These are phyloP conservation scores for Pedetes capensis DNA, from an alignment of 2,113 vertebrate species.

Conservation along the genomic window DNA sequence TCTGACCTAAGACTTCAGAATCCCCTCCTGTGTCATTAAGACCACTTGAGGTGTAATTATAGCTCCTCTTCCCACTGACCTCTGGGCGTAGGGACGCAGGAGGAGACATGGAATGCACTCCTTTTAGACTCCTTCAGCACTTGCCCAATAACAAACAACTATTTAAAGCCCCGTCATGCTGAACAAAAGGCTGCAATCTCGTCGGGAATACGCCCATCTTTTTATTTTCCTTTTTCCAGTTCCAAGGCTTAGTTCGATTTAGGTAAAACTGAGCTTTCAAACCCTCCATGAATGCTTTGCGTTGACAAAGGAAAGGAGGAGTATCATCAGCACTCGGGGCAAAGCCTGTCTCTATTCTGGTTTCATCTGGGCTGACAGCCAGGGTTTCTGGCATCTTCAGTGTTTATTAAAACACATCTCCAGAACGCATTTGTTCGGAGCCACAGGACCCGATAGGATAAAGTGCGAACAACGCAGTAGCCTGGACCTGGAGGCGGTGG, in stretches of 20 bases:
- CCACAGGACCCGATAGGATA: background rate
- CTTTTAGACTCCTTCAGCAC: slow-evolving; percentile 42
- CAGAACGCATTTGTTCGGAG: slow-evolving; percentile 48
- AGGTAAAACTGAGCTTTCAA: slow-evolving; percentile 32
- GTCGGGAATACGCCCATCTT: slow-evolving; percentile 39
- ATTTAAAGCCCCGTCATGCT: slow-evolving; percentile 61
- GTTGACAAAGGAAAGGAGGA: background rate
- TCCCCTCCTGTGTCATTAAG: slow-evolving; percentile 67
- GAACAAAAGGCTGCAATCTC: slow-evolving; percentile 41
- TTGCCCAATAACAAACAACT: slow-evolving; percentile 50
- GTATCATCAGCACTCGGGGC: background rate
- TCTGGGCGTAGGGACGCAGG: background rate
- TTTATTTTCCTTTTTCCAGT: slow-evolving; percentile 47
- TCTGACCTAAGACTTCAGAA: slow-evolving; percentile 46
- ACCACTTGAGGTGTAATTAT: slow-evolving; percentile 73
- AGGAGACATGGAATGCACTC: slow-evolving; percentile 46
- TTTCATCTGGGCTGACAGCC: background rate
- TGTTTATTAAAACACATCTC: background rate
- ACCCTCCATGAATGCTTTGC: background rate
- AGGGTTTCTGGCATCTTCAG: background rate
- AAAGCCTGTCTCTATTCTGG: background rate
- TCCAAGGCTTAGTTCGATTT: slow-evolving; percentile 23
- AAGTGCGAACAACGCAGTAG: background rate
- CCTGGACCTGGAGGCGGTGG: background rate
- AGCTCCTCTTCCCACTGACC: slow-evolving; percentile 65